phyloP scores from a whole-genome alignment of 2,113 vertebrate genomes.

The Furnarius figulus region DNA sequence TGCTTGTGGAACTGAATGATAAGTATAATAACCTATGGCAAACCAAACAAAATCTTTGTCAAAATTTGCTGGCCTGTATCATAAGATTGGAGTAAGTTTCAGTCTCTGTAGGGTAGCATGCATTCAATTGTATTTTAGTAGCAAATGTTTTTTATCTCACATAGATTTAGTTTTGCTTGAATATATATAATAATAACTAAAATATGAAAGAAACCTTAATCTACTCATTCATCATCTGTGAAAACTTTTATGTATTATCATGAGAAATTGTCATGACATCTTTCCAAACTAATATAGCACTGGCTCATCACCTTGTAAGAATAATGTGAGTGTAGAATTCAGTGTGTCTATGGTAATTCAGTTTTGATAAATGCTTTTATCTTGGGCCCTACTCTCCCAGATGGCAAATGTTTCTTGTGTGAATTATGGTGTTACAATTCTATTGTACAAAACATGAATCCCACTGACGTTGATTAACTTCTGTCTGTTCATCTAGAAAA shows the following conservation, averaged over 20 bases:
- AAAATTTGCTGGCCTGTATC: not conserved
- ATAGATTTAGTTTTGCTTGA: not conserved
- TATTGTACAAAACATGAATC: not conserved
- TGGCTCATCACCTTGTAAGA: not conserved
- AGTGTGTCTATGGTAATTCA: not conserved
- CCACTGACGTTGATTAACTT: not conserved
- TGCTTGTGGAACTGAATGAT: not conserved
- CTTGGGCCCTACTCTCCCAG: not conserved
- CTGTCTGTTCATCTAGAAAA: not conserved
- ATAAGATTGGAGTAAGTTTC: not conserved
- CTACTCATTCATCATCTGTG: not conserved
- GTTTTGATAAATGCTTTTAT: not conserved
- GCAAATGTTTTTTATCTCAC: not conserved
- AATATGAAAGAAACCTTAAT: not conserved
- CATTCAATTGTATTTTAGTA: not conserved
- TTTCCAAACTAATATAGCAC: not conserved
- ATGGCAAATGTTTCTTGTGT: not conserved
- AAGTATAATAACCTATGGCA: not conserved
- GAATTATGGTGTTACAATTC: not conserved
- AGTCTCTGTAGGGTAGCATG: not conserved
- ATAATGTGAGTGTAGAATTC: not conserved
- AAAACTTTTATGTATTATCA: not conserved
- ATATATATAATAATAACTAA: not conserved
- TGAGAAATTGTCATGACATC: not conserved
- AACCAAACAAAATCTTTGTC: not conserved